A percentile compares a stretch with the other conserved stretches of the same genome.
These are phyloP conservation scores for Barbus barbus DNA, from an alignment of 2,113 vertebrate species.

Conservation along the genomic window DNA sequence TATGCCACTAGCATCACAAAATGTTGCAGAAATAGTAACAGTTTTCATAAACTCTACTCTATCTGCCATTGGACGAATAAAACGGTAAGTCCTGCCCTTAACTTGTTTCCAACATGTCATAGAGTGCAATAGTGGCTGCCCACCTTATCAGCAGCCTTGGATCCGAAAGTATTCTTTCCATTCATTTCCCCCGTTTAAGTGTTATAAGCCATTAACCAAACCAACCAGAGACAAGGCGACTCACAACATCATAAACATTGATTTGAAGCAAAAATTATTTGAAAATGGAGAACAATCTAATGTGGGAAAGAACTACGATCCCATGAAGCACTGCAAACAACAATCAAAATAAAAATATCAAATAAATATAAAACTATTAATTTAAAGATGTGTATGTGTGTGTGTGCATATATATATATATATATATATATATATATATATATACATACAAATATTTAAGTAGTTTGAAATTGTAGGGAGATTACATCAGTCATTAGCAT, in stretches of 20 bases:
- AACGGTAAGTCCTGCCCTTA: background rate
- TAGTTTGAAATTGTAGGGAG: background rate
- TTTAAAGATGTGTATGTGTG: background rate
- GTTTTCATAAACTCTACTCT: background rate
- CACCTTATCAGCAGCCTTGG: background rate
- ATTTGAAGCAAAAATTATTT: background rate
- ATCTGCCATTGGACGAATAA: background rate
- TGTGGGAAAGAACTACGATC: background rate
- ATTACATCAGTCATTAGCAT: background rate
- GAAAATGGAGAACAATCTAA: background rate
- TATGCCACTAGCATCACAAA: background rate
- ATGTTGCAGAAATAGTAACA: background rate
- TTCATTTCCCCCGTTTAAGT: background rate
- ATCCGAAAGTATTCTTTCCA: background rate
- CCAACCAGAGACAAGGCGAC: background rate
- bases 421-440: background rate
- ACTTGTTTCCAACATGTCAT: background rate
- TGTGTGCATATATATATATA: background rate
- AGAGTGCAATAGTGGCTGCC: background rate
- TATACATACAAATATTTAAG: background rate
- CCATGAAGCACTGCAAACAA: background rate
- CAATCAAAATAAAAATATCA: background rate
- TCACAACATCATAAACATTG: background rate
- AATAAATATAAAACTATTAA: background rate
- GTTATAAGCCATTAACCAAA: background rate